Conservation (phyloP, 1,140 invertebrate genomes). For the Rhopalosiphum maidis region DNA sequence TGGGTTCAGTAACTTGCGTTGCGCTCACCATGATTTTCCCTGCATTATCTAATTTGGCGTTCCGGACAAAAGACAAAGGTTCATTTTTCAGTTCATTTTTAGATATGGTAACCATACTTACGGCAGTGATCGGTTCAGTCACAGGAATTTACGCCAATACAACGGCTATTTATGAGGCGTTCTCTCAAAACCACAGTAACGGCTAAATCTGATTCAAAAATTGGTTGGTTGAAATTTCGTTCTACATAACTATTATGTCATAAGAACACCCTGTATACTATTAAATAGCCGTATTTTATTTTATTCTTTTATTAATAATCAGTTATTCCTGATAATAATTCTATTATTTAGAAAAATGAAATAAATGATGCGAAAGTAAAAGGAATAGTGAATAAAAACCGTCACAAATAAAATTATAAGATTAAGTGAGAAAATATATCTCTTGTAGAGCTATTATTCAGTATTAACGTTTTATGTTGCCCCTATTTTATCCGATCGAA, state of each 20-base stretch:
- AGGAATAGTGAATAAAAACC: background rate
- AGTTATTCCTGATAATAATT: background rate
- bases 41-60: slow-evolving; percentile 66
- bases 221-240: background rate
- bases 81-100: background rate
- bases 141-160: slow-evolving; percentile 49
- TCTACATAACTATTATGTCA: background rate
- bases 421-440: background rate
- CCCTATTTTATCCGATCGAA: background rate
- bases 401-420: background rate
- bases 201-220: background rate
- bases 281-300: background rate
- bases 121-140: slow-evolving; percentile 30
- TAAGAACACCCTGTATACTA: background rate
- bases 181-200: background rate
- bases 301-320: background rate
- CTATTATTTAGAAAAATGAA: background rate
- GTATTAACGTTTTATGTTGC: slow-evolving; percentile 24
- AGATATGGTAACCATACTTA: slow-evolving; percentile 37
- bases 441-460: background rate
- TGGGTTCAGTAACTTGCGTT: slow-evolving; percentile 87
- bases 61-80: slow-evolving; percentile 31
- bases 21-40: slow-evolving; percentile 87
- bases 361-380: background rate
- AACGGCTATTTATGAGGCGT: slow-evolving; percentile 33